A percentile compares a stretch with the other conserved stretches of the same genome.
Evolutionary conservation across 2,797 vertebrate genomes (phyloP).

Genomic region (Acanthurus tractus): DNA sequence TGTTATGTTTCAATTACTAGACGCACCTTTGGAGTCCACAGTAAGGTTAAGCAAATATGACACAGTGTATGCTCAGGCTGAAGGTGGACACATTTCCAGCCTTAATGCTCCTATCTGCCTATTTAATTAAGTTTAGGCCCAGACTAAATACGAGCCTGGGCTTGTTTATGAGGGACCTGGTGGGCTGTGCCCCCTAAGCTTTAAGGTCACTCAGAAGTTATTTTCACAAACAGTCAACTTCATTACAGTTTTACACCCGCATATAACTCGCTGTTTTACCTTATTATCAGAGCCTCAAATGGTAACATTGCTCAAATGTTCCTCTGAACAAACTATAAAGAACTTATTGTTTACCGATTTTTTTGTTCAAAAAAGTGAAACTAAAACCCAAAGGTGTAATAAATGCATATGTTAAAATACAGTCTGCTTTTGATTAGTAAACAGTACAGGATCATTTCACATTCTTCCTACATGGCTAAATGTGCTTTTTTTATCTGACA

Average conservation of each 20-base stretch:
- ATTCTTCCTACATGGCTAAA: background rate
- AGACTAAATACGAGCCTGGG: constrained; percentile 69
- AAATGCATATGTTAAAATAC: background rate
- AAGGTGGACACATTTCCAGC: constrained; percentile 70
- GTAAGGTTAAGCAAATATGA: constrained; percentile 88
- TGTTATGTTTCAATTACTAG: constrained; percentile 88
- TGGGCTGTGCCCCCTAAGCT: constrained; percentile 44
- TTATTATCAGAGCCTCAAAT: constrained; percentile 49
- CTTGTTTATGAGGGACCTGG: constrained; percentile 67
- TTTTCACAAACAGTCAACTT: constrained; percentile 45
- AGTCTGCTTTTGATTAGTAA: background rate
- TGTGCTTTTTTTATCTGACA: background rate
- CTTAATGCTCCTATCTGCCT: constrained; percentile 74
- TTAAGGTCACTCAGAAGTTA: constrained; percentile 72
- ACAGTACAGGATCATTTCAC: background rate
- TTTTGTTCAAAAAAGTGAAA: background rate
- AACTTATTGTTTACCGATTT: constrained; percentile 28
- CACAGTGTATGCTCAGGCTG: constrained; percentile 66
- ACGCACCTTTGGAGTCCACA: constrained; percentile 83
- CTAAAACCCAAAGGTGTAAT: constrained; percentile 1
- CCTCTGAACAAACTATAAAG: background rate
- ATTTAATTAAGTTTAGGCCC: constrained; percentile 81
- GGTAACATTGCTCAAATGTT: constrained; percentile 36
- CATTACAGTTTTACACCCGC: constrained; percentile 49
- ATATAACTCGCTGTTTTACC: constrained; percentile 14